These are phyloP conservation scores for Gopherus flavomarginatus DNA, from an alignment of 2,113 vertebrate genomes.

Conservation along the genomic window DNA sequence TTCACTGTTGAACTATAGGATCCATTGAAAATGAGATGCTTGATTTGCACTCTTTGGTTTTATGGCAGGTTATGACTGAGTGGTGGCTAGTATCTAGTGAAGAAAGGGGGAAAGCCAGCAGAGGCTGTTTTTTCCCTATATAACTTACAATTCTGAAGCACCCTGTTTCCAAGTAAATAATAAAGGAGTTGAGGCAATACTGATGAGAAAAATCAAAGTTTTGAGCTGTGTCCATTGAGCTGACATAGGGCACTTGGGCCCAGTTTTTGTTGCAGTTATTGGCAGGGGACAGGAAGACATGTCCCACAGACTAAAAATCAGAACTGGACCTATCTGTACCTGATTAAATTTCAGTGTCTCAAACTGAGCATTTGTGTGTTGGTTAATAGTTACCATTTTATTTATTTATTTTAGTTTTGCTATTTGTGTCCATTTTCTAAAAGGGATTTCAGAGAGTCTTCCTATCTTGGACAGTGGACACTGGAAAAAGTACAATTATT, in stretches of 20 bases:
- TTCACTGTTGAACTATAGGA: not conserved
- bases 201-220: not conserved
- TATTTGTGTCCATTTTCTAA: not conserved
- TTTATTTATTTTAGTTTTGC: not conserved
- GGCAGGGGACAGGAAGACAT: not conserved
- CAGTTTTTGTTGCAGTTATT: not conserved
- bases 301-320: not conserved
- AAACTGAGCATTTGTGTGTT: not conserved
- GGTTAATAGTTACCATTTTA: not conserved
- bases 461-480: not conserved
- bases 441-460: not conserved
- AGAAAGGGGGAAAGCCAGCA: not conserved
- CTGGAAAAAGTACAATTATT: not conserved
- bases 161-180: not conserved
- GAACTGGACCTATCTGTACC: not conserved
- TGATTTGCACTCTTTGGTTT: not conserved
- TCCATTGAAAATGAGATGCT: not conserved
- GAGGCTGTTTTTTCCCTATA: not conserved
- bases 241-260: not conserved
- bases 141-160: not conserved
- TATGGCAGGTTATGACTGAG: not conserved
- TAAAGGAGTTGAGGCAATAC: not conserved
- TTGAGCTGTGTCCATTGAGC: not conserved
- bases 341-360: not conserved
- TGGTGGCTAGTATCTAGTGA: not conserved